Percentiles rank a stretch among this genome's conserved stretches.
phyloP scores from a whole-genome alignment of 1,140 invertebrate species.

The Ostrea denselamellosa region DNA sequence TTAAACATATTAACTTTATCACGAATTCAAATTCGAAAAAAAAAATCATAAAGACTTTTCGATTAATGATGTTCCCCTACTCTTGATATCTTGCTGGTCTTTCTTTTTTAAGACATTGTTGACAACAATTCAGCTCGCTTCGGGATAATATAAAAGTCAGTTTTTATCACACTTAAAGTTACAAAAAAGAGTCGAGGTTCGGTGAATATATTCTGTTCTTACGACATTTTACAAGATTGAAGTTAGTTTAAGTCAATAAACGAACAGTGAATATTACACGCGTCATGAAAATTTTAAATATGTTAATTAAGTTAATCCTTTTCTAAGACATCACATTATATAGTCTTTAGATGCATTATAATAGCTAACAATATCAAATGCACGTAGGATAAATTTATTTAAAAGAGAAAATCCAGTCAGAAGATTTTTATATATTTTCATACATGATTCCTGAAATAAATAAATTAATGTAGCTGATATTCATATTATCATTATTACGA shows the following conservation, averaged over 20 bases:
- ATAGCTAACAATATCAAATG: too few species aligned
- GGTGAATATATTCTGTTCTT: neutral
- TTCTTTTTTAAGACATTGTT: neutral
- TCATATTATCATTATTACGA: too few species aligned
- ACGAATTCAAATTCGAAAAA: constrained; percentile 14
- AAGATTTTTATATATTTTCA: too few species aligned
- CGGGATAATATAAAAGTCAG: constrained; percentile 3
- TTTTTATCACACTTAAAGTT: constrained; percentile 26
- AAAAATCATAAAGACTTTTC: neutral
- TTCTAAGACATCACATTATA: too few species aligned
- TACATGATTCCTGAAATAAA: too few species aligned
- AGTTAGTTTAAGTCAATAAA: neutral
- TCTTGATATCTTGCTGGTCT: constrained; percentile 18
- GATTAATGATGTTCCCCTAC: neutral
- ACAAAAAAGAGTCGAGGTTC: neutral
- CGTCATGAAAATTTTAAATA: too few species aligned
- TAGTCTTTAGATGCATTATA: too few species aligned
- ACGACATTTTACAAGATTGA: neutral
- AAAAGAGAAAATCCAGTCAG: too few species aligned
- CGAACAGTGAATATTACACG: neutral
- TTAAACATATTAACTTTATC: constrained; percentile 49
- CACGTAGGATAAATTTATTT: too few species aligned
- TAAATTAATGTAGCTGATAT: too few species aligned
- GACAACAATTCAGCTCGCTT: neutral
- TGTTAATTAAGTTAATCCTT: too few species aligned